Evolutionary conservation across 2,113 vertebrate species (phyloP).

Genomic region (Vulpes ferrilata): DNA sequence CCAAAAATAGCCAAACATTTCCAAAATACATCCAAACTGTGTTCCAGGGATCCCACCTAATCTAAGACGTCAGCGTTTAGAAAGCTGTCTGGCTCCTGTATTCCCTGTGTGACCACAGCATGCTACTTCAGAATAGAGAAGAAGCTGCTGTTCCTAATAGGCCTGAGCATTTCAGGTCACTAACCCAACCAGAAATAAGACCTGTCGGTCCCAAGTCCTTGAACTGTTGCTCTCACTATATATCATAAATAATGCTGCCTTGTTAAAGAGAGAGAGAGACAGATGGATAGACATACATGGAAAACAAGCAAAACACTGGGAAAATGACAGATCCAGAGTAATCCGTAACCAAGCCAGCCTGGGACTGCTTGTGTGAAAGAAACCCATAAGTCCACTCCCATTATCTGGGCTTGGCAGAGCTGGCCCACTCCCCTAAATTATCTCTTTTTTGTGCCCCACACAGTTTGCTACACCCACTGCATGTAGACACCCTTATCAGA

Average conservation of each 20-base stretch:
- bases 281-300: not conserved
- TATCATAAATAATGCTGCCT: not conserved
- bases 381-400: not conserved
- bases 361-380: too few species aligned
- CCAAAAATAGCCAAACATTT: not conserved
- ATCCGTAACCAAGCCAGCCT: not conserved
- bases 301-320: not conserved
- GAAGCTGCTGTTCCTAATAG: not conserved
- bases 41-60: not conserved
- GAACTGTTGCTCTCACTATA: not conserved
- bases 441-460: constrained; percentile 61
- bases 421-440: constrained; percentile 15
- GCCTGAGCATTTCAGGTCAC: not conserved
- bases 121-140: not conserved
- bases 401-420: constrained; percentile 77
- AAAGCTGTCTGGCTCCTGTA: not conserved
- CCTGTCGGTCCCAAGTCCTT: not conserved
- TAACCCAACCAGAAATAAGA: constrained; percentile 42
- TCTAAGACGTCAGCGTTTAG: not conserved
- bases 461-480: constrained; percentile 65
- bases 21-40: not conserved
- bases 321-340: not conserved
- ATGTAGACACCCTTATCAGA: constrained; percentile 74
- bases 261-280: not conserved
- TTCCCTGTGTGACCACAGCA: not conserved